Evolutionary conservation across 2,113 vertebrate genomes (phyloP), one percentile per base, ranked within the genome.

Genomic region (Sinocyclocheilus anshuiensis): DNA sequence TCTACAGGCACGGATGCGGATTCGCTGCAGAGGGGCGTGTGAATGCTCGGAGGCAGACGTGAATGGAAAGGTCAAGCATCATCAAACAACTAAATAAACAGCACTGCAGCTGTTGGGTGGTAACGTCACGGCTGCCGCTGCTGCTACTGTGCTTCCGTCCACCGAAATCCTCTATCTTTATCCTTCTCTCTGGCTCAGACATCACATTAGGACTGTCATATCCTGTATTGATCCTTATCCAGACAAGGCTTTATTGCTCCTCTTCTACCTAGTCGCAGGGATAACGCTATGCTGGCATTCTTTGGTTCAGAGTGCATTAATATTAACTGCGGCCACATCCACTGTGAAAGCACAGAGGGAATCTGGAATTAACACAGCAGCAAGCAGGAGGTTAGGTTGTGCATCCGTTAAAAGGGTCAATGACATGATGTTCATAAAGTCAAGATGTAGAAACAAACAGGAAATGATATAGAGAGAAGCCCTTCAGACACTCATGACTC

Each of bases 271-370:
- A 92, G 83, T 90, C 87, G 78, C 87, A 89, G 84, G 88, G 87
- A 91, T 89, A 86, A 91, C 89, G 90, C 90, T 91, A 92, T 91
- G 90, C 92, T 89, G 91, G 92, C 90, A 82, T 83, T 92, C 93
- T 93, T 93, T 92, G 92, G 91, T 93, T 94, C 93, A 93, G 90
- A 93, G 92, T 90, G 89, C 92, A 93, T 94, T 94, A 94, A 95
- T 95, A 94, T 94, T 94, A 95, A 95, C 93, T 94, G 94, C 91
- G 76, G 91, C 91, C 91, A 90, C 90, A 94, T 91, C 92, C 88
- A 90, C 89, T 91, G 90, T 80, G 89, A 93, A 93, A 93, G 92
- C 91, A 91, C 81, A 90, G 88, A 93, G 86, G 45, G 53, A 77
- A 12, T 71, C 65, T 53, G 48, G 65, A 67, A 82, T 82, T 82